Base-by-base conservation (phyloP, 2,888 invertebrate species). In the Lumbricus terrestris region DNA sequence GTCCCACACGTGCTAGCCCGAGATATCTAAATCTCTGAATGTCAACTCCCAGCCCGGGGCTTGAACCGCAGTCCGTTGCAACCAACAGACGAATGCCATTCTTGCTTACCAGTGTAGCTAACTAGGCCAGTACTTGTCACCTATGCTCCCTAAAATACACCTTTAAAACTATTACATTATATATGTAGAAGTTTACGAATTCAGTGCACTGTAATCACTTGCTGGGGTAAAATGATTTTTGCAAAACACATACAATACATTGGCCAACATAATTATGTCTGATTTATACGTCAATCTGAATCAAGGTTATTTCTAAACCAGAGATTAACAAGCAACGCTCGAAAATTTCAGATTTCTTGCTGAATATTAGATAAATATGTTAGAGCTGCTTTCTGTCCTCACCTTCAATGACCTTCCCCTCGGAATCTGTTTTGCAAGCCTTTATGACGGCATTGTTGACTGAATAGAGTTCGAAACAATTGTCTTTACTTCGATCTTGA, bases 391-490 rank as follows among this genome's bases (percentile, higher is more conserved):
- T 23, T 47, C 5, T 0, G 47, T 47, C 3, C 0, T 91, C 96
- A 97, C 98, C 97, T 95, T 97, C 97, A 20, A 97, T 96, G 89
- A 97, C 96, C 94, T 99, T 98, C 93, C 99, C 99, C 95, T 99
- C 95, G 18, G 94, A 98, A 95, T 99, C 98, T 90, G 99, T 99
- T 96, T 99, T 99, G 96, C 99, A 99, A 16, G 96, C 96, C 93
- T 96, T 96, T 93, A 96, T 96, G 91, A 92, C 91, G 90, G 96
- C 96, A 88, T 94, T 94, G 91, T 94, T 94, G 90, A 97, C 96
- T 90, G 98, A 98, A 95, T 97, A 99, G 93, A 99, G 96, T 95
- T 99, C 99, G 94, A 99, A 97, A 95, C 98, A 98, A 95, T 98
- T 97, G 89, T 98, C 97, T 95, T 98, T 97, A 95, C 97, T 97